These are phyloP conservation scores for Serripes groenlandicus DNA, from an alignment of 2,888 invertebrate genomes.

Conservation along the genomic window DNA sequence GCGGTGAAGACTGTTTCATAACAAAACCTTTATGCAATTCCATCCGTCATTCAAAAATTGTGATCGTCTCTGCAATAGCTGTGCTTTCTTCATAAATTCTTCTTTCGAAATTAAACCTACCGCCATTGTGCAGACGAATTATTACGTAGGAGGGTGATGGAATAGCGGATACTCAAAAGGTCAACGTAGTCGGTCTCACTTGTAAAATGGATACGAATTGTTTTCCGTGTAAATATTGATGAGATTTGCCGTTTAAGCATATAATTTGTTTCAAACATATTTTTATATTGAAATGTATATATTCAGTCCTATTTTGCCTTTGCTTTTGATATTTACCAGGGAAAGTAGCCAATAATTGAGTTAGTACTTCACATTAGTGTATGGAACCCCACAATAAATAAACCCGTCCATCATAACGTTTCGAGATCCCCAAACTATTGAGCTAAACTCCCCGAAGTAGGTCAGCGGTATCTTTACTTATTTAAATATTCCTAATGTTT, in stretches of 20 bases:
- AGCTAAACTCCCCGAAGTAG: constrained; percentile 82
- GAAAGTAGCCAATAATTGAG: neutral
- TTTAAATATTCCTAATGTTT: constrained; percentile 72
- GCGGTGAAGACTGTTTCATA: too few species aligned
- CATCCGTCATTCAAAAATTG: constrained; percentile 66
- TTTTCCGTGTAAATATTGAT: constrained; percentile 14
- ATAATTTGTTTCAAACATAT: neutral
- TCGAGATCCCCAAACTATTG: constrained; percentile 83
- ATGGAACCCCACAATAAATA: constrained; percentile 38
- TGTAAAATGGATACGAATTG: neutral
- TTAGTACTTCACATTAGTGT: neutral
- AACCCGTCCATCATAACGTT: constrained; percentile 72
- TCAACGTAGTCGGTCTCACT: constrained; percentile 39
- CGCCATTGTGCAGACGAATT: constrained; percentile 69
- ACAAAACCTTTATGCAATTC: constrained; percentile 57
- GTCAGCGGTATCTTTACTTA: constrained; percentile 79
- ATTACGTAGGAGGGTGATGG: constrained; percentile 68
- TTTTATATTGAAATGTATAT: neutral
- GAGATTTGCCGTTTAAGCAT: neutral
- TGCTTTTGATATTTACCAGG: neutral
- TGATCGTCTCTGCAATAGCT: constrained; percentile 85
- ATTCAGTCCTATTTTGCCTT: neutral
- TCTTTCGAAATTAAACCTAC: constrained; percentile 85
- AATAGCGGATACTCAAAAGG: constrained; percentile 68
- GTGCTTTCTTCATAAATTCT: constrained; percentile 86